phyloP scores from a whole-genome alignment of 1,140 invertebrate species.

The Ceratoteleas bidentatus region DNA sequence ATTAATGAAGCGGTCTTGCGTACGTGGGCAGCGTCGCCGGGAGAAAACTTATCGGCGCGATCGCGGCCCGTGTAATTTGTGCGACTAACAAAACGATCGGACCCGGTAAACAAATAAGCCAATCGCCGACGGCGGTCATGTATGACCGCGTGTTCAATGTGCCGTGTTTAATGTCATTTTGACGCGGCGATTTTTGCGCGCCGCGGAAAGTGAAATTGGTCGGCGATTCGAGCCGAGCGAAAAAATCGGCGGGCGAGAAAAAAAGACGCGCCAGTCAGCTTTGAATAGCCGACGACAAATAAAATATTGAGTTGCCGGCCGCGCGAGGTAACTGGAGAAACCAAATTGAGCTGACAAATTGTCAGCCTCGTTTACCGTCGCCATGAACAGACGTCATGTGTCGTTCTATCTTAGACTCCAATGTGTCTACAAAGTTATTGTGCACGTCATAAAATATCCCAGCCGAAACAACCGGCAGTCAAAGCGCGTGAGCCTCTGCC shows the following conservation, averaged over 20 bases:
- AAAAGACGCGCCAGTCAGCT: conserved; percentile 5
- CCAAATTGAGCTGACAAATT: conserved; percentile 67
- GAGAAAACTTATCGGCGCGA: conserved; percentile 55
- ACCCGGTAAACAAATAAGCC: conserved; percentile 16
- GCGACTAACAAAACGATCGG: background rate
- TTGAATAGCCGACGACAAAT: conserved; percentile 31
- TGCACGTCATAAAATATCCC: conserved; percentile 43
- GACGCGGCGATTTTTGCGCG: conserved; percentile 11
- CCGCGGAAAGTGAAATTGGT: conserved; percentile 39
- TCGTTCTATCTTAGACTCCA: conserved; percentile 58
- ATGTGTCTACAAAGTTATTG: conserved; percentile 60
- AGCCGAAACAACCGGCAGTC: conserved; percentile 32
- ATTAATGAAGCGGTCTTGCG: conserved; percentile 51
- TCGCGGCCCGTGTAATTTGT: conserved; percentile 25
- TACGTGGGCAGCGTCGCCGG: conserved; percentile 37
- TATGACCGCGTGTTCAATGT: conserved; percentile 24
- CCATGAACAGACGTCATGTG: conserved; percentile 45
- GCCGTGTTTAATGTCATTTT: conserved; percentile 29
- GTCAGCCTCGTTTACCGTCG: conserved; percentile 59
- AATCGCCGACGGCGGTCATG: conserved; percentile 1
- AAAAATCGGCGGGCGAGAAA: conserved; percentile 18
- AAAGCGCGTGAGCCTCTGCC: conserved; percentile 4
- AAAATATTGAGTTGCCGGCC: conserved; percentile 43
- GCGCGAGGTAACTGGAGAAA: conserved; percentile 55
- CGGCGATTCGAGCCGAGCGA: conserved; percentile 19